These are phyloP conservation scores for Heterodera carotae DNA, from an alignment of 1,140 invertebrate genomes.

Conservation along the genomic window DNA sequence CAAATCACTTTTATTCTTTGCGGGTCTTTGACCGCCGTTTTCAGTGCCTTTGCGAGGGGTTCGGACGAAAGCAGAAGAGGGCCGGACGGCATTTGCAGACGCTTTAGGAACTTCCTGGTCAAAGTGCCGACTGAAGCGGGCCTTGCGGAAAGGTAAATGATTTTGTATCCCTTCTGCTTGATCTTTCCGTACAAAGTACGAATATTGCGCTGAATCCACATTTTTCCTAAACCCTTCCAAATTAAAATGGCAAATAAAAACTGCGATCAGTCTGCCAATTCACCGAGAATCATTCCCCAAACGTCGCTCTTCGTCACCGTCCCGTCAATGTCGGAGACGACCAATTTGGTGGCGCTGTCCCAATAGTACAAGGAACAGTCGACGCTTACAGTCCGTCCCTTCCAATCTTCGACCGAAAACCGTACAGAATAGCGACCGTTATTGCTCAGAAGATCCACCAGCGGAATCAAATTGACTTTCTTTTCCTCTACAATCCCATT, in stretches of 20 bases:
- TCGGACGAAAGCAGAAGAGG: not conserved
- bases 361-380: not conserved
- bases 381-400: not conserved
- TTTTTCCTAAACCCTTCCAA: not conserved
- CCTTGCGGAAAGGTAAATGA: constrained; percentile 9
- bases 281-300: constrained; percentile 5
- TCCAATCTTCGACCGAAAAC: not conserved
- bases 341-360: not conserved
- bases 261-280: too few relatives aligned
- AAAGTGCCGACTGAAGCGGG: constrained; percentile 1
- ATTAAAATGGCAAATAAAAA: too few relatives aligned
- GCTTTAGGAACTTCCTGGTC: not conserved
- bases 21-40: not conserved
- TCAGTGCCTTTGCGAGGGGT: not conserved
- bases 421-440: not conserved
- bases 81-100: not conserved
- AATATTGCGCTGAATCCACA: not conserved
- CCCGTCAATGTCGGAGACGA: constrained; percentile 12
- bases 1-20: not conserved
- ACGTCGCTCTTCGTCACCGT: constrained; percentile 9
- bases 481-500: not conserved
- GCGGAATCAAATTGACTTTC: not conserved
- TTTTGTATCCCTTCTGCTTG: not conserved
- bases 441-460: not conserved
- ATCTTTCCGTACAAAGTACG: not conserved